Conservation (phyloP, 2,113 vertebrate genomes). For the Gorsachius goisagi region DNA sequence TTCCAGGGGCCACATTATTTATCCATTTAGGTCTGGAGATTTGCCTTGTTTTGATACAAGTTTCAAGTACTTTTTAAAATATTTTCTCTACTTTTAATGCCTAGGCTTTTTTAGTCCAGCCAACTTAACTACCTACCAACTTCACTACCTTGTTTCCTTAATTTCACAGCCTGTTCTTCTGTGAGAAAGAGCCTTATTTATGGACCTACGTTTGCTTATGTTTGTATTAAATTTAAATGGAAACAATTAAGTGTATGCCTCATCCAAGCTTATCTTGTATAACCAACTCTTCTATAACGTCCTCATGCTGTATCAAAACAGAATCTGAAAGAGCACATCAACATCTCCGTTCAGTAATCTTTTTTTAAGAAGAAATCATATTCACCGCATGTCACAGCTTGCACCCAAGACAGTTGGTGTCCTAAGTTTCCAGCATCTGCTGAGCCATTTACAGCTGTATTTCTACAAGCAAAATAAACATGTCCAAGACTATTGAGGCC, state of each 20-base stretch:
- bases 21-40: neutral
- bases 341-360: neutral
- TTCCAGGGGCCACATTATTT: neutral
- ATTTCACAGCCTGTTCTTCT: neutral
- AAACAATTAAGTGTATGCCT: neutral
- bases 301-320: neutral
- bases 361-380: neutral
- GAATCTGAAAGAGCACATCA: neutral
- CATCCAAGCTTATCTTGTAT: neutral
- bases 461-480: constrained; percentile 33
- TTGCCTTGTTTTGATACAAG: neutral
- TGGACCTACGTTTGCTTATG: neutral
- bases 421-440: neutral
- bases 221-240: neutral
- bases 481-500: neutral
- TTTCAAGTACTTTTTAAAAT: neutral
- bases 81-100: neutral
- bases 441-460: neutral
- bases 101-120: neutral
- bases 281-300: neutral
- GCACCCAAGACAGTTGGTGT: neutral
- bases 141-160: neutral
- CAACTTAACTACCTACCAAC: neutral
- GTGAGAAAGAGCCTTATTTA: neutral
- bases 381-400: neutral